Evolutionary conservation across 1,140 invertebrate genomes (phyloP).

Genomic region (Scaptodrosophila lebanonensis): DNA sequence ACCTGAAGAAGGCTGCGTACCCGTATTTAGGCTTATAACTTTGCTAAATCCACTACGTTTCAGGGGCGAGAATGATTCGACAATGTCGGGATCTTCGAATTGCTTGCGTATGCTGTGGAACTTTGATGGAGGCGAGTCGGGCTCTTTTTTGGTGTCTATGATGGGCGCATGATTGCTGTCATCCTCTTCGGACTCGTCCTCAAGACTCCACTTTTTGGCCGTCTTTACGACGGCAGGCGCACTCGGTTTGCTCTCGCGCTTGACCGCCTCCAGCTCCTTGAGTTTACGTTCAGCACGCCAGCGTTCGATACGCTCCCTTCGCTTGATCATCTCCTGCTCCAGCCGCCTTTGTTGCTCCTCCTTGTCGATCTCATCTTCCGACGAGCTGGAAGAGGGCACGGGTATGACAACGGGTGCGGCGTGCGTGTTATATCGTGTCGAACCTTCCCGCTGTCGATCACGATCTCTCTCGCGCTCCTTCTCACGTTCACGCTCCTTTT

Average conservation of each 20-base stretch:
- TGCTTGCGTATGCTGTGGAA: conserved; percentile 78
- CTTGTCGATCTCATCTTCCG: conserved; percentile 72
- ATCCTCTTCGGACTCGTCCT: conserved; percentile 90
- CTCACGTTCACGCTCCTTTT: conserved; percentile 29
- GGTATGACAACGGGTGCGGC: conserved; percentile 40
- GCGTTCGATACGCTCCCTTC: conserved; percentile 94
- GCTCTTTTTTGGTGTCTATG: conserved; percentile 47
- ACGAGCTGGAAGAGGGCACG: conserved; percentile 50
- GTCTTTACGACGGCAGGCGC: conserved; percentile 66
- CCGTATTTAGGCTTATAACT: conserved; percentile 38
- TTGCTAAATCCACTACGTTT: conserved; percentile 57
- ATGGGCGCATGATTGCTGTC: conserved; percentile 68
- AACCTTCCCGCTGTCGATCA: conserved; percentile 41
- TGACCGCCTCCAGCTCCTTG: conserved; percentile 87
- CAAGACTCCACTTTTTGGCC: conserved; percentile 93
- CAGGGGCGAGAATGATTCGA: conserved; percentile 79
- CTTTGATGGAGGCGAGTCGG: conserved; percentile 61
- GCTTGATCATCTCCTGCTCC: conserved; percentile 97
- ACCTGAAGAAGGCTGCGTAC: not conserved
- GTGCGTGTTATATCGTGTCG: conserved; percentile 43
- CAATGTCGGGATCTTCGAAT: conserved; percentile 78
- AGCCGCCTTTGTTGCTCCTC: conserved; percentile 92
- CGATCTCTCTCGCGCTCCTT: conserved; percentile 73
- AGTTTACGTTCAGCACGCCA: conserved; percentile 93
- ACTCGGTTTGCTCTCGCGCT: conserved; percentile 81